Base-by-base conservation (phyloP, 2,888 invertebrate genomes). In the Choristoneura rosaceana region DNA sequence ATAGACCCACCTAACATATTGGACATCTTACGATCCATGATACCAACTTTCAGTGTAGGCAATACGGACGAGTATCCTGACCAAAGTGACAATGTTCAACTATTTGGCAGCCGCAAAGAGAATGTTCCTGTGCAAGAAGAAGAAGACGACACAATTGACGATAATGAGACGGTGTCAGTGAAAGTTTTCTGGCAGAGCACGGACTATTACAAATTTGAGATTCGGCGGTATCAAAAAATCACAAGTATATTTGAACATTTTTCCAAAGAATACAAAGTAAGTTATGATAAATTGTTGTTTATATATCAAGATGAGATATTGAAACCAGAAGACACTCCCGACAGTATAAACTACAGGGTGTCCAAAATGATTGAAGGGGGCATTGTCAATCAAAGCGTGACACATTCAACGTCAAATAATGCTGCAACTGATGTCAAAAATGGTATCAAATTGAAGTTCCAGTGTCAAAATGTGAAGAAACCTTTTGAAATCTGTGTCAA, bases 351-450 rank as follows among this genome's bases (percentile, higher is more conserved):
- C 0, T 94, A 94, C 68, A 93, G 80, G 55, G 88, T 93, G 10
- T 90, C 82, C 0, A 91, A 93, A 64, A 93, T 94, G 74, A 94
- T 94, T 3, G 94, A 94, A 0, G 94, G 94, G 0, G 94, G 94
- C 0, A 81, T 93, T 0, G 81, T 90, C 0, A 87, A 84, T 12
- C 83, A 86, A n/a, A 87, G 83, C 61, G 79, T 90, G 0, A 78
- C 84, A 0, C 78, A 84, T 1, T 75, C 89, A 10, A 63, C 82
- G 0, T 79, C 75, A 12, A 77, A 71, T 0, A 50, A 50, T 17
- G 5, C 52, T 17, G 7, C 17, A 3, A 74, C 74, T 1, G 68
- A 50, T 0, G 65, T 73, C 0, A 74, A 66, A 43, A 78, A 77
- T 0, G 91, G 92, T 0, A 77, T 94, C 0, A 84, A 82, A 68